Evolutionary conservation across 2,113 vertebrate genomes (phyloP).

Genomic region (Pedetes capensis): DNA sequence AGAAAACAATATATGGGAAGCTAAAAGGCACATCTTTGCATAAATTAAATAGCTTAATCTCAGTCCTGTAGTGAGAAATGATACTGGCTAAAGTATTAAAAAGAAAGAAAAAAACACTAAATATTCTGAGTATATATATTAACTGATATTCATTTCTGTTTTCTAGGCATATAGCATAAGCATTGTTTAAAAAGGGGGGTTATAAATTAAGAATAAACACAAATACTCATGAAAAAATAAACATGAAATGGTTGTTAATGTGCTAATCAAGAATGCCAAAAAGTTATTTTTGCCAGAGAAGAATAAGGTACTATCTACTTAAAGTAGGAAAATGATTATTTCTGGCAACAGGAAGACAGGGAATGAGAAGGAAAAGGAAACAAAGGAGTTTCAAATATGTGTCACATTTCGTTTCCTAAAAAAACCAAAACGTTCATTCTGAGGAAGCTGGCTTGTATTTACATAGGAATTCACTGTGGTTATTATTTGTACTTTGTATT

Average conservation of each 20-base stretch:
- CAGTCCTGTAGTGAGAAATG: neutral
- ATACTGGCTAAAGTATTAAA: neutral
- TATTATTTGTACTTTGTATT: neutral
- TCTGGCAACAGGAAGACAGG: neutral
- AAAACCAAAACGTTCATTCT: neutral
- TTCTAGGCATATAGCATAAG: neutral
- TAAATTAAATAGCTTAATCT: neutral
- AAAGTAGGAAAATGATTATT: slow-evolving; percentile 2
- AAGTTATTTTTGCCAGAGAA: neutral
- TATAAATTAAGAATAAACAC: slow-evolving; percentile 9
- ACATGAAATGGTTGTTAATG: neutral
- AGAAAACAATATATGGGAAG: neutral
- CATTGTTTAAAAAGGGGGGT: neutral
- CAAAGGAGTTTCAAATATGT: neutral
- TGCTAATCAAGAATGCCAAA: neutral
- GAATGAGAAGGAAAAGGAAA: neutral
- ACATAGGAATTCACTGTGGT: neutral
- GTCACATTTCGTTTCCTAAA: slow-evolving; percentile 5
- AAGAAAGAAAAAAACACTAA: neutral
- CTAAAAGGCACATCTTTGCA: neutral
- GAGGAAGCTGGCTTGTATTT: neutral
- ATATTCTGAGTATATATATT: neutral
- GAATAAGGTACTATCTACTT: neutral
- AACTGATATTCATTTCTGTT: neutral
- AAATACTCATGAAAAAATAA: neutral